Base-by-base conservation (phyloP, 2,113 vertebrate genomes). In the Halichoeres trimaculatus region DNA sequence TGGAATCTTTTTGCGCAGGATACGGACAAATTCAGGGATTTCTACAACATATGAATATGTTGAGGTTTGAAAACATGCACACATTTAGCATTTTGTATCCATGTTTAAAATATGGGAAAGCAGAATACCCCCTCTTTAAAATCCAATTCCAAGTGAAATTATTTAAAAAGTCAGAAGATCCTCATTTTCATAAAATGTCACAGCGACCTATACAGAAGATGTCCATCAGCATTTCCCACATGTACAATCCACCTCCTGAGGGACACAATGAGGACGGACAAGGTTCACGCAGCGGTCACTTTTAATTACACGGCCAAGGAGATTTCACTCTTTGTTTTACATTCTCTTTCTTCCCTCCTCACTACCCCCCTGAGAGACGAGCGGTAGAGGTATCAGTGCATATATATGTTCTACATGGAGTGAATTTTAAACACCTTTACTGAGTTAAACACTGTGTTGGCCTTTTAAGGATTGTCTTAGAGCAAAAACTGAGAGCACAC, bases 381-480 rank as follows among this genome's bases (percentile, higher is more conserved):
- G 56, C 30, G 1, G 14, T 72, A 48, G 68, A 65, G 69, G 40
- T 8, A 11, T 59, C n/a, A 48, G n/a, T 47, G 45, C 12, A 65
- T 64, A 65, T 50, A 53, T 58, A 45, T n/a, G n/a, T 75, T 73
- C 71, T 82, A 47, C n/a, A n/a, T 10, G 17, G 70, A 22, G 36
- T 78, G 84, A 84, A 89, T 88, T 74, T 64, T 71, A 79, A 86
- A 63, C 77, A 53, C 17, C 68, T 78, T 48, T 35, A 58, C 65
- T 82, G 55, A 81, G 78, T 74, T 63, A 71, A 81, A 67, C 45
- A 17, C 38, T 20, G 23, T 10, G 30, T 41, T 17, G n/a, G 38
- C 51, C 62, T 57, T 34, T n/a, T 1, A 17, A 10, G 34, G 5
- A 55, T 56, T 12, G 63, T 67, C 38, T 2, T 14, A 47, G 56